Conservation (phyloP, 2,888 invertebrate species). For the Sinodicranocentrus sp. region DNA sequence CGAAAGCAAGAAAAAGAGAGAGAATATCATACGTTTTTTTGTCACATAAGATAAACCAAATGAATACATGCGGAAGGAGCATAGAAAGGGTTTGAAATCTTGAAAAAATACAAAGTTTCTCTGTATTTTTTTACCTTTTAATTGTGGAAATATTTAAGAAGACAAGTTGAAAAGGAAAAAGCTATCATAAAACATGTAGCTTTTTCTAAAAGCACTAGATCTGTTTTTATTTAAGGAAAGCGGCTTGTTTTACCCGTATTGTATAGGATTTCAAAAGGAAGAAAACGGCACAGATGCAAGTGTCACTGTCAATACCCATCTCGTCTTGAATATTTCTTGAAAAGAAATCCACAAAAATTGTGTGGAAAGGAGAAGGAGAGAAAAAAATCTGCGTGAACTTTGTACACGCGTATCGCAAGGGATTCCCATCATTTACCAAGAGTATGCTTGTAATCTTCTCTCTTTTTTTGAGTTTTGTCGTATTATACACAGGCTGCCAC, state of each 20-base stretch:
- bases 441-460: no score
- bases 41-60: no score
- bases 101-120: no score
- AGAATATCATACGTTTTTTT: no score
- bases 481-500: no score
- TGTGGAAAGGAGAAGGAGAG: background rate
- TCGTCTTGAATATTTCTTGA: background rate
- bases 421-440: background rate
- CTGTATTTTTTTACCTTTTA: background rate
- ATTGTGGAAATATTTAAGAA: background rate
- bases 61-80: no score
- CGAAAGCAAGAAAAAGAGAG: background rate
- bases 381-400: background rate
- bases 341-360: background rate
- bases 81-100: no score
- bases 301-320: slow-evolving; percentile 30
- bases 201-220: background rate
- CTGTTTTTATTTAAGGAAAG: background rate
- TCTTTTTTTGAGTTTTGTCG: no score
- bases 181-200: background rate
- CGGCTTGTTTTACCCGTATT: background rate
- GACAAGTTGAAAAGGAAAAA: background rate
- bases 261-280: background rate
- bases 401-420: background rate
- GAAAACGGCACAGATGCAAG: slow-evolving; percentile 17